Percentiles rank a stretch among this genome's conserved stretches.
Conservation (phyloP, 2,113 vertebrate species). For the Athene noctua region DNA sequence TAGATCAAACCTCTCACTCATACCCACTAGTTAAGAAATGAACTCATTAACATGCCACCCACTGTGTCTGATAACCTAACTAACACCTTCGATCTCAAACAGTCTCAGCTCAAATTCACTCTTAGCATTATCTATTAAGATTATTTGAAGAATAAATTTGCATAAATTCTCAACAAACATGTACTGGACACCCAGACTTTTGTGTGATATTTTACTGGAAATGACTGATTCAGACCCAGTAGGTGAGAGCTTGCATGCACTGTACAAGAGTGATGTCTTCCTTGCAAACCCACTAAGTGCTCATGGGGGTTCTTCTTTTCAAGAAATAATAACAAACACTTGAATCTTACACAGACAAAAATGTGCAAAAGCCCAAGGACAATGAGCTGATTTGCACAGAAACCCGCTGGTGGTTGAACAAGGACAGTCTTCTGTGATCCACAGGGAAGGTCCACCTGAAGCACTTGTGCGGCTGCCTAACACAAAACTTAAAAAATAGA, state of each 20-base stretch:
- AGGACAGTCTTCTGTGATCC: background rate
- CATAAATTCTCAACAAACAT: background rate
- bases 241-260: background rate
- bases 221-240: background rate
- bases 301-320: background rate
- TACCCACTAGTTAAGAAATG: constrained; percentile 7
- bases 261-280: background rate
- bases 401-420: background rate
- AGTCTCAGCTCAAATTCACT: constrained; percentile 27
- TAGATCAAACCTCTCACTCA: constrained; percentile 24
- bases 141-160: constrained; percentile 39
- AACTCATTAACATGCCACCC: constrained; percentile 54
- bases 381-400: background rate
- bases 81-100: constrained; percentile 44
- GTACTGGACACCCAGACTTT: background rate
- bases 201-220: background rate
- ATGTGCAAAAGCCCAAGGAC: background rate
- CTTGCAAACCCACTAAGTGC: background rate
- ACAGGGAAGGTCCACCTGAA: background rate
- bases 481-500: background rate
- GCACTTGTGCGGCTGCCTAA: background rate
- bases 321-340: background rate
- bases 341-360: background rate
- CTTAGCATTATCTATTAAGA: constrained; percentile 19
- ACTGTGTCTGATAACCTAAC: constrained; percentile 56